Percentiles rank a stretch among this genome's conserved stretches.
phyloP scores from a whole-genome alignment of 2,888 invertebrate genomes.

The Pyrgus malvae region DNA sequence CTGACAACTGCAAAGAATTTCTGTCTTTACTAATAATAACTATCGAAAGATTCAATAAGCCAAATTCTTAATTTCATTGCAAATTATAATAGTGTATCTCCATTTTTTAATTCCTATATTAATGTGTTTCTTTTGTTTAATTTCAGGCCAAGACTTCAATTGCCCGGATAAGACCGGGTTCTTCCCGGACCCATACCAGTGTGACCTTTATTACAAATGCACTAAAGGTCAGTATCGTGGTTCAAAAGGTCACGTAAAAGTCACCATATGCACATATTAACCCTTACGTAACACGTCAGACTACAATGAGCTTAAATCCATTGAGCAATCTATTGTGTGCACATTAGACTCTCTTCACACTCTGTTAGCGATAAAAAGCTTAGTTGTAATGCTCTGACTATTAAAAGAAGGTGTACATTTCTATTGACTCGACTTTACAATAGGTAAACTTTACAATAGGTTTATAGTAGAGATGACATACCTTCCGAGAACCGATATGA shows the following conservation, averaged over 20 bases:
- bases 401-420: not conserved
- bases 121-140: conserved; percentile 43
- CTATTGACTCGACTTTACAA: too few relatives aligned
- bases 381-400: not conserved
- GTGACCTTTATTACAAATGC: conserved; percentile 90
- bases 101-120: too few relatives aligned
- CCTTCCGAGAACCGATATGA: too few relatives aligned
- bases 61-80: too few relatives aligned
- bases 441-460: too few relatives aligned
- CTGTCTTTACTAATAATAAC: too few relatives aligned
- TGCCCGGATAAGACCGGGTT: conserved; percentile 89
- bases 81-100: too few relatives aligned
- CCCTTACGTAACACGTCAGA: conserved; percentile 14
- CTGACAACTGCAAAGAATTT: too few relatives aligned
- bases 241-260: conserved; percentile 49
- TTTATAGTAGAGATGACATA: too few relatives aligned
- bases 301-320: conserved; percentile 16
- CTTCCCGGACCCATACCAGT: conserved; percentile 88
- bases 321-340: conserved; percentile 18
- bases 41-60: too few relatives aligned
- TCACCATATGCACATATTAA: conserved; percentile 35
- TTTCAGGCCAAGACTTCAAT: conserved; percentile 81
- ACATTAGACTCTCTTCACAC: not conserved
- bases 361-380: not conserved
- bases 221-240: conserved; percentile 78